phyloP scores from a whole-genome alignment of 1,140 invertebrate species.

The Theocolax elegans region DNA sequence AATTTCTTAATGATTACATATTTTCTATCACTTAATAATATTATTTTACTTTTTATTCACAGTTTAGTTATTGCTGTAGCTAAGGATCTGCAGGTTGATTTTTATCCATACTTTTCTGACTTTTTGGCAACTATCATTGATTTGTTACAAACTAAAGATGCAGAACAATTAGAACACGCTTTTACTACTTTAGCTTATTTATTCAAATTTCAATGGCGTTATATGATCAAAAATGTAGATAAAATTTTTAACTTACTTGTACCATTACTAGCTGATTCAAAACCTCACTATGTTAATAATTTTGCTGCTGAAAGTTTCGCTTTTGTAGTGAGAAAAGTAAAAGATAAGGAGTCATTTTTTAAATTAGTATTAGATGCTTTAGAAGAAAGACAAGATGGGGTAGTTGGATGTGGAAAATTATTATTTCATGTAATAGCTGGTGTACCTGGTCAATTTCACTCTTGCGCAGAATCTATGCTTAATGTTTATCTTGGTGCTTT shows the following conservation, averaged over 20 bases:
- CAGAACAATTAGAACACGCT: constrained; percentile 84
- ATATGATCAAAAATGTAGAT: constrained; percentile 82
- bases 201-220: constrained; percentile 88
- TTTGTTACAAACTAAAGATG: constrained; percentile 80
- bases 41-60: constrained; percentile 55
- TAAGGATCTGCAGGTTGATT: constrained; percentile 86
- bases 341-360: constrained; percentile 81
- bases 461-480: constrained; percentile 75
- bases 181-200: constrained; percentile 87
- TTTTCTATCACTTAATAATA: not conserved
- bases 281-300: constrained; percentile 84
- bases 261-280: constrained; percentile 77
- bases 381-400: constrained; percentile 73
- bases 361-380: constrained; percentile 77
- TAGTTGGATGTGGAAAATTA: constrained; percentile 81
- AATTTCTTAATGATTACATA: not conserved
- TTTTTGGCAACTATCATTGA: constrained; percentile 78
- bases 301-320: constrained; percentile 96
- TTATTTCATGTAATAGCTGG: constrained; percentile 89
- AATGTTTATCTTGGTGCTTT: constrained; percentile 72
- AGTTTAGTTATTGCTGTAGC: constrained; percentile 81
- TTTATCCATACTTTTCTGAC: constrained; percentile 82
- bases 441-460: constrained; percentile 84
- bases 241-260: constrained; percentile 79
- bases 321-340: constrained; percentile 89